Evolutionary conservation across 2,888 invertebrate genomes (phyloP).

Genomic region (Adelognathus sp.): DNA sequence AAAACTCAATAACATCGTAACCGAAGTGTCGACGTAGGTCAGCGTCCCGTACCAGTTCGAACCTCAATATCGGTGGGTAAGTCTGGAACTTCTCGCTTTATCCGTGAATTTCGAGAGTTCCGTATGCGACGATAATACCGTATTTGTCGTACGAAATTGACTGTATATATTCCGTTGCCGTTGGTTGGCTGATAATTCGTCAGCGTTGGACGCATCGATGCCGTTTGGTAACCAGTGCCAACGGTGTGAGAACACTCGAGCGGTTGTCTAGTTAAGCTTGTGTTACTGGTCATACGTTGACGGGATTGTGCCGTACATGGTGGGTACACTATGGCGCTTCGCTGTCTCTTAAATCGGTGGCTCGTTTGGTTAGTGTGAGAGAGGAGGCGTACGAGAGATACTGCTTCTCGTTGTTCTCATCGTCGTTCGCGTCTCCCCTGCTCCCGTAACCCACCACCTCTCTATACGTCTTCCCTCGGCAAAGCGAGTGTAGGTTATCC

Average conservation of each 20-base stretch:
- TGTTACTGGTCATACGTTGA: too few species aligned
- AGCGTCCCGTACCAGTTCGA: too few species aligned
- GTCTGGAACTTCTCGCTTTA: too few species aligned
- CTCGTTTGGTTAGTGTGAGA: slow-evolving; percentile 56
- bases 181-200: too few species aligned
- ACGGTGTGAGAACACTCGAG: not conserved
- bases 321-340: slow-evolving; percentile 39
- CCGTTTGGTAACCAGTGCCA: too few species aligned
- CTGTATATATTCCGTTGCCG: too few species aligned
- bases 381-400: slow-evolving; percentile 52
- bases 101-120: slow-evolving; percentile 55
- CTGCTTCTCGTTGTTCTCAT: slow-evolving; percentile 34
- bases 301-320: too few species aligned
- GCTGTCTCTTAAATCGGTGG: slow-evolving; percentile 44
- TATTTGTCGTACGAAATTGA: slow-evolving; percentile 72
- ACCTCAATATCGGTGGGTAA: not conserved
- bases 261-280: slow-evolving; percentile 35
- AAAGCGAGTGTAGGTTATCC: not conserved
- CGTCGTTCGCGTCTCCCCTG: slow-evolving; percentile 20
- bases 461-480: not conserved
- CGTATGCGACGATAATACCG: slow-evolving; percentile 72
- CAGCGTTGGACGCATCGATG: too few species aligned
- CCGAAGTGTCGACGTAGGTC: too few species aligned
- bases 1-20: too few species aligned
- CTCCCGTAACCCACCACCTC: slow-evolving; percentile 11